Evolutionary conservation across 2,888 invertebrate species (phyloP).

Genomic region (Taphrorychus bicolor): DNA sequence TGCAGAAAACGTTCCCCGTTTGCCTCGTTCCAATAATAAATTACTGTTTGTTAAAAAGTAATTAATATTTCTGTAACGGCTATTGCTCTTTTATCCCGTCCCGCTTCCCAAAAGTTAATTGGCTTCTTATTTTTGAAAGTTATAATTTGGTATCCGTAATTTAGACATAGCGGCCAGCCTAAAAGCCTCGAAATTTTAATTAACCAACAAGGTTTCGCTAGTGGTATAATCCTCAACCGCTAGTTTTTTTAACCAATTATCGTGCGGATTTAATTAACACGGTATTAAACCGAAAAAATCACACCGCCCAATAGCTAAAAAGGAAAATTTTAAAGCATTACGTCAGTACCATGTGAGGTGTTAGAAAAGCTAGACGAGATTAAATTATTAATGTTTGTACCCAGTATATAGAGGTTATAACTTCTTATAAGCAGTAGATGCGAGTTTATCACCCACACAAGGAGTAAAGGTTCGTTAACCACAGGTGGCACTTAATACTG

Average conservation of each 20-base stretch:
- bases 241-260: not conserved
- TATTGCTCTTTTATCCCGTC: not conserved
- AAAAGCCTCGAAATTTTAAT: not conserved
- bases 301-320: too few relatives aligned
- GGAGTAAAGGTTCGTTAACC: too few relatives aligned
- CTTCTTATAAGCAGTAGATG: too few relatives aligned
- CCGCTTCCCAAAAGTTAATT: not conserved
- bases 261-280: not conserved
- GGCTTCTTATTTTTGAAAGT: conserved; percentile 4
- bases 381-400: too few relatives aligned
- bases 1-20: not conserved
- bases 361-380: too few relatives aligned
- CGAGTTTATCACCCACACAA: too few relatives aligned
- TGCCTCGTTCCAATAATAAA: not conserved
- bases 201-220: not conserved
- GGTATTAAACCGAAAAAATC: not conserved
- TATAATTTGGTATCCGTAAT: not conserved
- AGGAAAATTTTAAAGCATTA: too few relatives aligned
- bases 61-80: conserved; percentile 7
- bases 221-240: not conserved
- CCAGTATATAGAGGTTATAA: too few relatives aligned
- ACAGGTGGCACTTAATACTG: too few relatives aligned
- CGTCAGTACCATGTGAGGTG: too few relatives aligned
- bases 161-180: not conserved
- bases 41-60: conserved; percentile 4